A percentile compares a stretch with the other conserved stretches of the same genome.
phyloP scores from a whole-genome alignment of 2,113 vertebrate genomes.

The Erythrocercus mccallii region DNA sequence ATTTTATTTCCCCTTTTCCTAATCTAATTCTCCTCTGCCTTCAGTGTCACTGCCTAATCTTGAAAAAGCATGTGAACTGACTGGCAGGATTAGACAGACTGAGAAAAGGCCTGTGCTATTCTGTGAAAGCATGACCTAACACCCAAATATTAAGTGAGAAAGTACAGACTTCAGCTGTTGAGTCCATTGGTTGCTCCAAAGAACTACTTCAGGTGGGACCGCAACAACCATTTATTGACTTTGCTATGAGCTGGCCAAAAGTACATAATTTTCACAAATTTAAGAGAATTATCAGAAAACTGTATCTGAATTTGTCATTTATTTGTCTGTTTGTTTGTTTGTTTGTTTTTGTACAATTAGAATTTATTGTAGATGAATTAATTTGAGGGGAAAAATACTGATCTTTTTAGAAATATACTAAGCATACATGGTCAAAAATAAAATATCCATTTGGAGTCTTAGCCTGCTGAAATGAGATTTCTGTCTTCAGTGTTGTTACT shows the following conservation, averaged over 20 bases:
- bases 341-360: background rate
- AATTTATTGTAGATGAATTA: background rate
- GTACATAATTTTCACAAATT: background rate
- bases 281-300: background rate
- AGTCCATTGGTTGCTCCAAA: background rate
- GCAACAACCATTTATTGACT: background rate
- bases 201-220: background rate
- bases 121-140: background rate
- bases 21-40: background rate
- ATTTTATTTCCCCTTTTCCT: background rate
- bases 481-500: background rate
- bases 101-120: background rate
- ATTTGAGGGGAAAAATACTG: background rate
- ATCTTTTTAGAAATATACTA: background rate
- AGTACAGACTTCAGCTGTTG: background rate
- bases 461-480: background rate
- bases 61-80: background rate
- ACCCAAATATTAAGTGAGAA: background rate
- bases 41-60: accelerated
- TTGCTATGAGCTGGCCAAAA: background rate
- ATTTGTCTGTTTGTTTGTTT: background rate
- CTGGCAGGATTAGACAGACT: background rate
- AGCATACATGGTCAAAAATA: background rate
- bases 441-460: background rate
- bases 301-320: background rate